Base-by-base conservation (phyloP, 1,140 invertebrate genomes). In the Drosophila micromelanica region DNA sequence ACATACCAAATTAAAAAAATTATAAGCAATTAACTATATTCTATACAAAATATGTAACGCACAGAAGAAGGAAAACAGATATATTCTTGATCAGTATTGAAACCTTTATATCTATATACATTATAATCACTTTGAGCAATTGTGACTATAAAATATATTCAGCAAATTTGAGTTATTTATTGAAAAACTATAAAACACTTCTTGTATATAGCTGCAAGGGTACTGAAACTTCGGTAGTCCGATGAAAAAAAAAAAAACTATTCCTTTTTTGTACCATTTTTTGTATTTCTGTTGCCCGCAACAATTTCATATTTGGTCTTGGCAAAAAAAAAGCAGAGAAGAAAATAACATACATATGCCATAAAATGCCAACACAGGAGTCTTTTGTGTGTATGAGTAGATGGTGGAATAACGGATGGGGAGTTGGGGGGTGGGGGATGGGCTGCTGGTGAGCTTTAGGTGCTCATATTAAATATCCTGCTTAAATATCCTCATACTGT, bases 401-500 rank as follows among this genome's bases (percentile, higher is more conserved):
- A 13, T 27, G 54, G 32, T 38, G 32, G 7, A 13, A 15, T 9
- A 2, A 2, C 17, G 17, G 17, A 17, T 17, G 5, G 13, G 5
- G 27, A n/a, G 56, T 7, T 23, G 9, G 35, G 8, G 17, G 32
- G 1, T 23, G 17, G 1, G 12, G 32, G 15, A 1, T 11, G 48
- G 23, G 2, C 42, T 8, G 4, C 8, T 20, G 54, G n/a, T 20
- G 11, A 30, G 59, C 48, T 63, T 43, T 2, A 55, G 68, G 57
- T 69, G 68, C 64, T 76, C 79, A 89, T 84, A 84, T 87, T 87
- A 89, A 87, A 89, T 87, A 84, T 89, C 84, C 84, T 87, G 84
- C 84, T 84, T 87, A 89, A 87, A 87, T 87, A 87, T 84, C 84
- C 79, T 74, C 23, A 35, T 52, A 49, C 62, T 54, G 79, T 68